Base-by-base conservation (phyloP, 2,888 invertebrate genomes). In the Cyrtodaria siliqua region DNA sequence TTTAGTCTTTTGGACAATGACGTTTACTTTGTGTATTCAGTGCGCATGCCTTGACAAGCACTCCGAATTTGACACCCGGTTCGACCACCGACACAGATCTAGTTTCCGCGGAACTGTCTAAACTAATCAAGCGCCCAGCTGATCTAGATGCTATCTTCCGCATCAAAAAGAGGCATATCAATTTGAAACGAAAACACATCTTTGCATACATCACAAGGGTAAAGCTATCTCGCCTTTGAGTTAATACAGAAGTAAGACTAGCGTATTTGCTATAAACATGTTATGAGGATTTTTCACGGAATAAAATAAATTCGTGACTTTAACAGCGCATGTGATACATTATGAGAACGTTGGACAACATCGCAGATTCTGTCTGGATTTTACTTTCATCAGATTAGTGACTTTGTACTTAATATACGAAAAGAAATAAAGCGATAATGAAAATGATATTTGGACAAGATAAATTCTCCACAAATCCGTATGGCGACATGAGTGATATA, bases 121-220 rank as follows among this genome's bases (percentile, higher is more conserved):
- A 76, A 73, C 62, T 73, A 80, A 73, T 76, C 79, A 79, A 75
- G 79, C 75, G 66, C 72, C 71, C 56, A 60, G 47, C 61, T 72
- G 60, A 80, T 66, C 38, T 33, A 57, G 76, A 80, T 80, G 50
- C 18, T 80, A 80, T 80, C 80, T 61, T 64, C 57, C 27, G 52
- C 68, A 76, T 80, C 80, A 80, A 76, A 80, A 62, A 69, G 70
- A 70, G 50, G 76, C 75, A 66, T 79, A 79, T 76, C 76, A 67
- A 61, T 44, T 40, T 60, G 60, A 50, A 63, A 53, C 50, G 23
- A 66, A 55, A 66, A 66, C 56, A 66, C 55, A 66, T 56, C 47
- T 66, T 66, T 29, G 8, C 23, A 26, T n/a, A 20, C 38, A 56
- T 16, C 44, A 44, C 6, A 33, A 33, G 12, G 33, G 33, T 33